Evolutionary conservation across 2,797 vertebrate species (phyloP).

Genomic region (Dendrocincla fuliginosa): DNA sequence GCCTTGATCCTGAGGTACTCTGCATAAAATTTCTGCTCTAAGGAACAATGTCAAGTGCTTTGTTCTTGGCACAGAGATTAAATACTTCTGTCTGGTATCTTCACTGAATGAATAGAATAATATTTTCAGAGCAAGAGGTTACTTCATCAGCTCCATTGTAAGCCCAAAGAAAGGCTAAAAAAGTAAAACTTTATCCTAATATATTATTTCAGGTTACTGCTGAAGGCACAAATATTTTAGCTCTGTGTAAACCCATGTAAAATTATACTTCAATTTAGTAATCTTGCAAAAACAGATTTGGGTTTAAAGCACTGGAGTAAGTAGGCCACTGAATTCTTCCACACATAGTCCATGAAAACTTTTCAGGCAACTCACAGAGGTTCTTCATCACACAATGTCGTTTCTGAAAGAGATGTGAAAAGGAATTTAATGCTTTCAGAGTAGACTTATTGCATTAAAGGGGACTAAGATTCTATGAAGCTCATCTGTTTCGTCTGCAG

Average conservation of each 20-base stretch:
- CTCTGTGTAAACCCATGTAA: background rate
- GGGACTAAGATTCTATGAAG: background rate
- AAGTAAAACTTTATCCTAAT: background rate
- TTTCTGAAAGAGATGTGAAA: background rate
- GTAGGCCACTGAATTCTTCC: background rate
- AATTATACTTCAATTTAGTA: background rate
- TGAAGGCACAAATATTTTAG: background rate
- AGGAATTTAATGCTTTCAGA: background rate
- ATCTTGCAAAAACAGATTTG: background rate
- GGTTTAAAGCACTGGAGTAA: background rate
- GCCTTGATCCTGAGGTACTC: background rate
- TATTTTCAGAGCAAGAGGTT: background rate
- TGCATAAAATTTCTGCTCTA: background rate
- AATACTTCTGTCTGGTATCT: background rate
- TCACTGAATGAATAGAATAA: background rate
- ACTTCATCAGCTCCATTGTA: background rate
- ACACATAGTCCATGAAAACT: background rate
- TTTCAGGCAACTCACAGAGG: background rate
- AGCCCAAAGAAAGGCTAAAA: background rate
- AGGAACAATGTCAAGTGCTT: background rate
- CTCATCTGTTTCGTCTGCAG: background rate
- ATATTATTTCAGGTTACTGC: background rate
- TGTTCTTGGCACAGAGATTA: background rate
- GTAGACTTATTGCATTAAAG: background rate
- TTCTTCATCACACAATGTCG: background rate